Percentiles rank a stretch among this genome's conserved stretches.
phyloP scores from a whole-genome alignment of 2,113 vertebrate species.

The Nesogale talazaci region DNA sequence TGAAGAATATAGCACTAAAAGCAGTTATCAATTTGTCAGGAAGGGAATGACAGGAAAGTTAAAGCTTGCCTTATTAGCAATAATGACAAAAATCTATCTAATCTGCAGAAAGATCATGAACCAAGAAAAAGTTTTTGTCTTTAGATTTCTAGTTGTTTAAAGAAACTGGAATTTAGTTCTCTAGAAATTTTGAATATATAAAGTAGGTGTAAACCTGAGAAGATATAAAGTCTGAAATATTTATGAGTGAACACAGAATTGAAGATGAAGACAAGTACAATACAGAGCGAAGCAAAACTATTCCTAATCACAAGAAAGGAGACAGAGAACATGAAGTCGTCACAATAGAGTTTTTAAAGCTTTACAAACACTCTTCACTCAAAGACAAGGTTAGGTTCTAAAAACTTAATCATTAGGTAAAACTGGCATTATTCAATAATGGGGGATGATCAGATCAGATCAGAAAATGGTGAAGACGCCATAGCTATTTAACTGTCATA shows the following conservation, averaged over 20 bases:
- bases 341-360: background rate
- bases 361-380: no score
- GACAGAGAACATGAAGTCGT: background rate
- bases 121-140: background rate
- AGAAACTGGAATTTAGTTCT: background rate
- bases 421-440: no score
- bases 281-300: background rate
- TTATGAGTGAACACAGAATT: background rate
- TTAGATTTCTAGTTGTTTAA: background rate
- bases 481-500: no score
- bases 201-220: no score
- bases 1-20: slow-evolving; percentile 33
- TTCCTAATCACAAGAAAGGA: background rate
- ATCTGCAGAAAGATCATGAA: background rate
- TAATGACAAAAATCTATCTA: slow-evolving; percentile 37
- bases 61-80: slow-evolving; percentile 29
- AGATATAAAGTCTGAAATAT: slow-evolving; percentile 29
- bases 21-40: background rate
- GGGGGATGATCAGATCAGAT: no score
- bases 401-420: no score
- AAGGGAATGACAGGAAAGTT: slow-evolving; percentile 17
- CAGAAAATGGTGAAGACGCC: no score
- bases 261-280: background rate
- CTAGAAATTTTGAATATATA: background rate
- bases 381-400: no score